phyloP scores from a whole-genome alignment of 2,888 invertebrate species.

The Athalia cordata region DNA sequence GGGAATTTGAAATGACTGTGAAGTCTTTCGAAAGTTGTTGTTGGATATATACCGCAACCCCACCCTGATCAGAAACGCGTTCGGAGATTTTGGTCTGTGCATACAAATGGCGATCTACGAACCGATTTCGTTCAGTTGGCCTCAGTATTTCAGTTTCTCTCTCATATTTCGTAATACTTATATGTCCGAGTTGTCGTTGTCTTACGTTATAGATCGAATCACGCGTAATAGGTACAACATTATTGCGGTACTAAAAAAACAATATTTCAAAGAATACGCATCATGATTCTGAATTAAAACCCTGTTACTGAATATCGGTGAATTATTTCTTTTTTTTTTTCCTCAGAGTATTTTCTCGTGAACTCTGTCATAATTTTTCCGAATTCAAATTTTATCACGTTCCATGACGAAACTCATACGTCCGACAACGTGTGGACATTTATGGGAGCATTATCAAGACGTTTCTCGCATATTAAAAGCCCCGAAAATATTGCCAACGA shows the following conservation, averaged over 20 bases:
- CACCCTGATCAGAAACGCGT: slow-evolving; percentile 50
- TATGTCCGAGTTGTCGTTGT: too few species aligned
- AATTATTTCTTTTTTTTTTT: too few species aligned
- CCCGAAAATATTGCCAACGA: not conserved
- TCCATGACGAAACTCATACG: slow-evolving; percentile 10
- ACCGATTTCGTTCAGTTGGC: slow-evolving; percentile 55
- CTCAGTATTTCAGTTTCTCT: slow-evolving; percentile 44
- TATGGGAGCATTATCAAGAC: slow-evolving; percentile 27
- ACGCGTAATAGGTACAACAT: slow-evolving; percentile 14
- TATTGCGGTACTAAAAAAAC: not conserved
- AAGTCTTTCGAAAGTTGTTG: slow-evolving; percentile 41
- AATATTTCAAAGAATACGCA: too few species aligned
- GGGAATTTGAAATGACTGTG: slow-evolving; percentile 37
- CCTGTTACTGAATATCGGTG: too few species aligned
- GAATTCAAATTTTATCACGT: slow-evolving; percentile 20
- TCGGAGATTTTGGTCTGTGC: slow-evolving; percentile 48
- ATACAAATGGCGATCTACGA: slow-evolving; percentile 54
- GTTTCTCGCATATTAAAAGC: slow-evolving; percentile 18
- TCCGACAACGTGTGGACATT: slow-evolving; percentile 39
- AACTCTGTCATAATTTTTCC: too few species aligned
- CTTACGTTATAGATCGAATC: slow-evolving; percentile 5
- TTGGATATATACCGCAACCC: slow-evolving; percentile 57
- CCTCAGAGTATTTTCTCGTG: too few species aligned
- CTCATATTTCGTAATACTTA: slow-evolving; percentile 1
- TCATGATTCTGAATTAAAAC: too few species aligned